Percentiles rank a stretch among this genome's conserved stretches.
Evolutionary conservation across 2,113 vertebrate genomes (phyloP).

Genomic region (Poeciliopsis turrubarensis): DNA sequence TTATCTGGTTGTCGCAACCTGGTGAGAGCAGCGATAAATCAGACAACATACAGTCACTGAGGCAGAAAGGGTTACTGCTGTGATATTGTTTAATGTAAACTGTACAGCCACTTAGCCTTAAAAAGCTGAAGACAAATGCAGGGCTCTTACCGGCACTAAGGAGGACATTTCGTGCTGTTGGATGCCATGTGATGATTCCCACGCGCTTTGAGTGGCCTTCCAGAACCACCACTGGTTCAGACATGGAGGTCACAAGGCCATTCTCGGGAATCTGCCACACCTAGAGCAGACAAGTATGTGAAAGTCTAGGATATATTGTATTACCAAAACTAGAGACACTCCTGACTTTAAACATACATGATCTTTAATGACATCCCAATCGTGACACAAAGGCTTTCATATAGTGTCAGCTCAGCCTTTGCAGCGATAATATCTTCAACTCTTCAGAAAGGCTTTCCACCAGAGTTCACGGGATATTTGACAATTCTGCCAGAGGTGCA

Average conservation of each 20-base stretch:
- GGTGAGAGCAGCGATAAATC: not conserved
- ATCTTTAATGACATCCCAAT: too few species aligned
- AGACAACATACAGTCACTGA: not conserved
- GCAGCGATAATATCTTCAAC: too few species aligned
- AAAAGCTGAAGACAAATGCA: not conserved
- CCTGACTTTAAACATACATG: too few species aligned
- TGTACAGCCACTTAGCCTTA: not conserved
- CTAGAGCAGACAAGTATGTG: conserved; percentile 65
- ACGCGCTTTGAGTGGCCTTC: conserved; percentile 97
- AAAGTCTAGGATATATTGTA: not conserved
- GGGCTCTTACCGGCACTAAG: conserved; percentile 89
- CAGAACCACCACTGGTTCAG: conserved; percentile 90
- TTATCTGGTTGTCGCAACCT: conserved; percentile 92
- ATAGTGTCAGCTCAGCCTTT: not conserved
- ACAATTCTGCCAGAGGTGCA: too few species aligned
- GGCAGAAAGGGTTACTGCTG: too few species aligned
- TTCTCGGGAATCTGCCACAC: conserved; percentile 98
- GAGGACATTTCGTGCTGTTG: conserved; percentile 92
- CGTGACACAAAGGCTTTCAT: too few species aligned
- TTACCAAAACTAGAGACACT: not conserved
- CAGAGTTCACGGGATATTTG: too few species aligned
- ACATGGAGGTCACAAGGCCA: conserved; percentile 88
- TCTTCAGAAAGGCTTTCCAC: too few species aligned
- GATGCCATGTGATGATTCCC: conserved; percentile 96
- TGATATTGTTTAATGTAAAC: not conserved